These are phyloP conservation scores for Petrophora chlorosata DNA, from an alignment of 2,888 invertebrate genomes.

Conservation along the genomic window DNA sequence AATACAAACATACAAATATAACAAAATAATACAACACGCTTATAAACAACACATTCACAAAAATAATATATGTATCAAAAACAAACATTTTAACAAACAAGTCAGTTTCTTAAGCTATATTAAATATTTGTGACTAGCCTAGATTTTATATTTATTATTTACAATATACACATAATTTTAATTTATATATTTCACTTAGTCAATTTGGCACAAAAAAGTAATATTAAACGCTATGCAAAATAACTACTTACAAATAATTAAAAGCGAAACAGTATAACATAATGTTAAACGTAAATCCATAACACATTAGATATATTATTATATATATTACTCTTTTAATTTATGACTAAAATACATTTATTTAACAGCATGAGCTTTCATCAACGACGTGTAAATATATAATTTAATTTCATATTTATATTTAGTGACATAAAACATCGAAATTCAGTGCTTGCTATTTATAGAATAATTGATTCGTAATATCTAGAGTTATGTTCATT, in stretches of 20 bases:
- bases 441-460: slow-evolving; percentile 71
- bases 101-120: background rate
- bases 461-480: slow-evolving; percentile 35
- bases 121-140: slow-evolving; percentile 13
- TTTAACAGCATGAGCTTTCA: slow-evolving; percentile 45
- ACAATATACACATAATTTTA: slow-evolving; percentile 19
- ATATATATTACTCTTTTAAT: slow-evolving; percentile 1
- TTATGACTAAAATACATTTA: slow-evolving; percentile 34
- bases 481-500: slow-evolving; percentile 11
- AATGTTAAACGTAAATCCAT: background rate
- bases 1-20: no score
- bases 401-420: slow-evolving; percentile 61
- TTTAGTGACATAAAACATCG: slow-evolving; percentile 77
- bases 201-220: slow-evolving; percentile 22
- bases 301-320: background rate
- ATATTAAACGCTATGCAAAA: no score
- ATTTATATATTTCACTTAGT: slow-evolving; percentile 4
- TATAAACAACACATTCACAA: slow-evolving; percentile 20
- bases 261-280: background rate
- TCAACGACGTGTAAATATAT: slow-evolving; percentile 75
- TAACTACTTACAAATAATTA: background rate
- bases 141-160: slow-evolving; percentile 6
- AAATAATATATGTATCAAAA: slow-evolving; percentile 9
- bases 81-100: slow-evolving; percentile 5
- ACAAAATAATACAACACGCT: slow-evolving; percentile 28